Evolutionary conservation across 1,140 invertebrate species (phyloP).

Genomic region (Samia ricini): DNA sequence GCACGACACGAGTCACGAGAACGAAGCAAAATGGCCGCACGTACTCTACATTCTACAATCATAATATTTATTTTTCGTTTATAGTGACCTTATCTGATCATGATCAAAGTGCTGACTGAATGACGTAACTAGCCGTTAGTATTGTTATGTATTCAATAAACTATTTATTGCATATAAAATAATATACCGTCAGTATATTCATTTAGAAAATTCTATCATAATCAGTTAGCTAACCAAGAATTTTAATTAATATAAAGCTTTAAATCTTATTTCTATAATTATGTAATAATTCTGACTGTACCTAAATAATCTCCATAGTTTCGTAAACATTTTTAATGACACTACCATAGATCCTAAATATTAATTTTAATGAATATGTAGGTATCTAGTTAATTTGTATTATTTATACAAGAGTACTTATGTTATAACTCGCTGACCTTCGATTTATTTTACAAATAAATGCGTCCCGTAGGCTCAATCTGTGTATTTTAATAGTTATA

Average conservation of each 20-base stretch:
- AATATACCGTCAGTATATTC: conserved; percentile 28
- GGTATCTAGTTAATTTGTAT: conserved; percentile 2
- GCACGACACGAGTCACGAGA: conserved; percentile 73
- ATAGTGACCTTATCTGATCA: conserved; percentile 76
- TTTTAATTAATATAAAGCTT: conserved; percentile 46
- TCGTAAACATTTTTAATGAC: neutral
- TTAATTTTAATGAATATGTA: neutral
- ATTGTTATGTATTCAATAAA: conserved; percentile 54
- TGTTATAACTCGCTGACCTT: conserved; percentile 10
- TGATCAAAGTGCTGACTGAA: conserved; percentile 76
- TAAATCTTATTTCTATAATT: conserved; percentile 59
- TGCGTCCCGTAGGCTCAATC: neutral
- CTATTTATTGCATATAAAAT: conserved; percentile 36
- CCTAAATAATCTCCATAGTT: conserved; percentile 14
- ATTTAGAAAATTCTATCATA: conserved; percentile 59
- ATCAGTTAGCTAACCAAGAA: conserved; percentile 35
- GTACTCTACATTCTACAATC: conserved; percentile 73
- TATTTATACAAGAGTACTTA: conserved; percentile 6
- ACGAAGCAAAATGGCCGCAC: conserved; percentile 73
- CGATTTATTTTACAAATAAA: conserved; percentile 12
- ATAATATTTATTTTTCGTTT: conserved; percentile 77
- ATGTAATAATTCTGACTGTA: conserved; percentile 3
- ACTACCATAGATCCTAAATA: neutral
- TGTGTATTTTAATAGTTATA: conserved; percentile 4
- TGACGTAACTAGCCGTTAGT: conserved; percentile 70